Conservation (phyloP, 2,888 invertebrate genomes). For the Bombylius discolor region DNA sequence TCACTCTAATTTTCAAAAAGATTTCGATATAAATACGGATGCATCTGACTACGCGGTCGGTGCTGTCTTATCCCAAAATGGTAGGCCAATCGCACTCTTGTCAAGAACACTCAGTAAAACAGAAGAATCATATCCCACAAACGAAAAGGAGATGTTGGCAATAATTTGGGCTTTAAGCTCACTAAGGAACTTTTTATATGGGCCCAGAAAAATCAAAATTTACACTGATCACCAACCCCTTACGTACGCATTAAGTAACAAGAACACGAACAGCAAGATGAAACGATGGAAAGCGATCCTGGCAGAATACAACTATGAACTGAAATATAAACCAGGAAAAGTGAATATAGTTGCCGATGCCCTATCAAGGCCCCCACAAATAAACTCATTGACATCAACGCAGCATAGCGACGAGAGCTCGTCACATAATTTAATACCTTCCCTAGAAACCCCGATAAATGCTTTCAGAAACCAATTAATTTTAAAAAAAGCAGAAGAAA, state of each 20-base stretch:
- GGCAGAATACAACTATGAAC: constrained; percentile 9
- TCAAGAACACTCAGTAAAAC: constrained; percentile 20
- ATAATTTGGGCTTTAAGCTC: constrained; percentile 5
- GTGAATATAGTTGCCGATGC: constrained; percentile 10
- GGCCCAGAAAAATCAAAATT: background rate
- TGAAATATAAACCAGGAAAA: constrained; percentile 8
- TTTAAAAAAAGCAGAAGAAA: constrained; percentile 1
- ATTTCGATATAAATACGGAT: constrained; percentile 20
- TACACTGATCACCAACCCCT: too few species aligned
- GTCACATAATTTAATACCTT: constrained; percentile 5
- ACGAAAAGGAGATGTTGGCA: constrained; percentile 20
- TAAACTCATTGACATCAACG: constrained; percentile 2
- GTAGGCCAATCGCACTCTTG: constrained; percentile 21
- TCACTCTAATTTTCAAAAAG: constrained; percentile 8
- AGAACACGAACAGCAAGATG: too few species aligned
- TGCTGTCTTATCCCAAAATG: constrained; percentile 21
- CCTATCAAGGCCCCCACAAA: constrained; percentile 4
- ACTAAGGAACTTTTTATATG: background rate
- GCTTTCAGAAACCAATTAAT: constrained; percentile 13
- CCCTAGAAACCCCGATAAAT: constrained; percentile 10
- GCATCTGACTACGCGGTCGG: constrained; percentile 23
- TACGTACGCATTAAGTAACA: too few species aligned
- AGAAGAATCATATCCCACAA: constrained; percentile 21
- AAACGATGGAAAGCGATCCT: too few species aligned
- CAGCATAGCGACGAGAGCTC: constrained; percentile 6